Conservation (phyloP, 2,113 vertebrate genomes). For the Caretta caretta region DNA sequence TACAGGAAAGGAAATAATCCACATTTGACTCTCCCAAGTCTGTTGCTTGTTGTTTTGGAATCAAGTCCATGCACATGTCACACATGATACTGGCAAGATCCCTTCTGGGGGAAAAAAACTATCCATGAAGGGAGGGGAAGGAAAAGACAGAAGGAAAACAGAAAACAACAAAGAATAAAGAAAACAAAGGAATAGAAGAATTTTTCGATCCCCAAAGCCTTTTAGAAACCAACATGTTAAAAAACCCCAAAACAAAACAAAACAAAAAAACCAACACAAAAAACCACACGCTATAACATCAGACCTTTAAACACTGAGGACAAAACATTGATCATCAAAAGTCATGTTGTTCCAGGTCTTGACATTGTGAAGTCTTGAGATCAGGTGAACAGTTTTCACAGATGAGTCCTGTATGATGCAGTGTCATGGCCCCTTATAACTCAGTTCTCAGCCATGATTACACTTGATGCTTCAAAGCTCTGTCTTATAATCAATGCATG, state of each 20-base stretch:
- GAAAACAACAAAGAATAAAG: background rate
- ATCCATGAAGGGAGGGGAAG: slow-evolving; percentile 56
- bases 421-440: slow-evolving; percentile 75
- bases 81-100: slow-evolving; percentile 82
- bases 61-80: slow-evolving; percentile 84
- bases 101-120: slow-evolving; percentile 66
- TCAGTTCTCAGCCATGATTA: slow-evolving; percentile 80
- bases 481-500: slow-evolving; percentile 80
- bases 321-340: slow-evolving; percentile 80
- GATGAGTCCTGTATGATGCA: slow-evolving; percentile 79
- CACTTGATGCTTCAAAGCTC: slow-evolving; percentile 84
- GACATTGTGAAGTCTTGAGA: slow-evolving; percentile 75
- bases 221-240: slow-evolving; percentile 81
- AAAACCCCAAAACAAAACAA: slow-evolving; percentile 43
- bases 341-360: slow-evolving; percentile 75
- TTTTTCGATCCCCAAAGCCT: slow-evolving; percentile 68
- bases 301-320: slow-evolving; percentile 82
- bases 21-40: slow-evolving; percentile 62
- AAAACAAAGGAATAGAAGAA: slow-evolving; percentile 58
- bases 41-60: slow-evolving; percentile 71
- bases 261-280: slow-evolving; percentile 51
- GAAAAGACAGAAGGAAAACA: slow-evolving; percentile 61
- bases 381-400: slow-evolving; percentile 73
- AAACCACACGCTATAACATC: slow-evolving; percentile 75
- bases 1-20: slow-evolving; percentile 77